Evolutionary conservation across 2,797 vertebrate species (phyloP), one percentile per base, ranked within the genome.

Genomic region (Gila robusta): DNA sequence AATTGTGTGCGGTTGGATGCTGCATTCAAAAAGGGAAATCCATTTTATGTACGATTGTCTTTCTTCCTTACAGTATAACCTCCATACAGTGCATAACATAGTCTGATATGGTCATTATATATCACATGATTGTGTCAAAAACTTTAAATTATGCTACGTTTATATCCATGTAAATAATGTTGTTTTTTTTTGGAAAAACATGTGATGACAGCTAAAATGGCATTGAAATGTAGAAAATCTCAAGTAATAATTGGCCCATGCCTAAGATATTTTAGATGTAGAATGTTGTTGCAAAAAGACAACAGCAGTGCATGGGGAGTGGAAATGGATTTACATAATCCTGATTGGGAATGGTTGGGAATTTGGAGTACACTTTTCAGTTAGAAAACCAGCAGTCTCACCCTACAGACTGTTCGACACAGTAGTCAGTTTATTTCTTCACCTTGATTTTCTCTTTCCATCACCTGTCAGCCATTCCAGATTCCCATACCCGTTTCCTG

Each of bases 81-180:
- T 77, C 64, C 37, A 47, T 83, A 54, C 74, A 59, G 74, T 79
- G 52, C 66, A 88, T 81, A 67, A 84, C 88, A 83, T 47, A 84
- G 26, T 83, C 56, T 86, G 85, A 87, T 88, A 86, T 90, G 72
- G 49, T 90, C 52, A 87, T 89, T 72, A 88, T 88, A 91, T 91
- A 89, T 88, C 91, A 89, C 91, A 91, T 59, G 77, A 81, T 91
- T 90, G 85, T 84, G 91, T 89, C 89, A 88, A 88, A 88, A 91
- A 85, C 79, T 85, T 94, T 92, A 93, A 89, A 91, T 70, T 92
- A 86, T 92, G 90, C 87, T 90, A 91, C 89, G 90, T 85, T 89
- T 91, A 89, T 91, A 70, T 93, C 28, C 17, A 49, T 73, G 17
- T 82, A n/a, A 44, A 62, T 41, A 52, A 62, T 35, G 78, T 5